Conservation (phyloP, 2,113 vertebrate genomes). For the Tauraco erythrolophus region DNA sequence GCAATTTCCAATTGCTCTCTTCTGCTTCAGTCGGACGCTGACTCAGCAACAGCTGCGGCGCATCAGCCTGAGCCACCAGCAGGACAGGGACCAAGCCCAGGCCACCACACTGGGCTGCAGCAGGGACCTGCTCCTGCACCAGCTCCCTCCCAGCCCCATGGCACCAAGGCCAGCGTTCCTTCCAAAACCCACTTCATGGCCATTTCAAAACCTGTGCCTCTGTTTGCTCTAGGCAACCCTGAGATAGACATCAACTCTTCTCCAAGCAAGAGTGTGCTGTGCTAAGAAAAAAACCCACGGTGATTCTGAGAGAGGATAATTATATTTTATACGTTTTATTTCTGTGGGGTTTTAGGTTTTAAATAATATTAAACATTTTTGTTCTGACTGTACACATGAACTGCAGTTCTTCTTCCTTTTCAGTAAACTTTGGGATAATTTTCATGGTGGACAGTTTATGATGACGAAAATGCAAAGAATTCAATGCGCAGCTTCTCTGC, state of each 20-base stretch:
- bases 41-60: background rate
- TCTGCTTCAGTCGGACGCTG: background rate
- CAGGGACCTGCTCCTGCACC: background rate
- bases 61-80: background rate
- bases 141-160: accelerated
- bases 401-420: background rate
- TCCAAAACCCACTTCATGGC: background rate
- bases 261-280: background rate
- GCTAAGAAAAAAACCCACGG: background rate
- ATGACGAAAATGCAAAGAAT: background rate
- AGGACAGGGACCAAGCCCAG: background rate
- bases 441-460: background rate
- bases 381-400: background rate
- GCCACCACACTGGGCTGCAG: accelerated
- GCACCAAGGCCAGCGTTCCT: accelerated
- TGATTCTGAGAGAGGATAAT: background rate
- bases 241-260: background rate
- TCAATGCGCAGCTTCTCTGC: background rate
- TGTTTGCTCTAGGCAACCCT: background rate
- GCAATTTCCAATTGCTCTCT: background rate
- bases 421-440: background rate
- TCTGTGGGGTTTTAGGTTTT: background rate
- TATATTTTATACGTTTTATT: background rate
- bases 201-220: background rate
- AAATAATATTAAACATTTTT: background rate